Evolutionary conservation across 2,797 vertebrate species (phyloP), one percentile per base, ranked within the genome.

Genomic region (Naso thynnoides): DNA sequence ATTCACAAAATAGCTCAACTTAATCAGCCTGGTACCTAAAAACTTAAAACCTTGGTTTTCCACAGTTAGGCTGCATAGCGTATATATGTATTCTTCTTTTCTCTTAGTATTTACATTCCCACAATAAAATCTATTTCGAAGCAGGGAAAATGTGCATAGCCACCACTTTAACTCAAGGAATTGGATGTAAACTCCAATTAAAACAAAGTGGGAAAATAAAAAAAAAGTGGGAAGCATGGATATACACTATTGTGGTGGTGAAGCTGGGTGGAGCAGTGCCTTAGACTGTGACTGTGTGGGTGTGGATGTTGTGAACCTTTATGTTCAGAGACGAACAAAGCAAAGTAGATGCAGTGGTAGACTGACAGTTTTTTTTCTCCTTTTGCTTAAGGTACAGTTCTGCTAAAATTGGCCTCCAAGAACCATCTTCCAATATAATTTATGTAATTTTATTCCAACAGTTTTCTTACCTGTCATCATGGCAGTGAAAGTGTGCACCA

Each of bases 231-330:
- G 27, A 64, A 62, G 57, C 45, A 23, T 68, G 56, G 59, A 72
- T 58, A 36, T 71, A 66, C 73, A 78, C 68, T 75, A 68, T 66
- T 55, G 77, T 50, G 61, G 62, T 69, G 59, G 66, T 54, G 70
- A 78, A 79, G 48, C 58, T 57, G 78, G 73, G 81, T 90, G 87
- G 87, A 92, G 85, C 88, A 91, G 91, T 93, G 92, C 93, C 93
- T 93, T 93, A 92, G 88, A 91, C 82, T 85, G 86, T 89, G 82
- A 90, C 78, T 84, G 81, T 81, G 70, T 78, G 73, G 56, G 68
- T 76, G 75, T 86, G 73, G 60, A 79, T 85, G 68, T 73, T 80
- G 62, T 82, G 62, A 75, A 78, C 48, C 66, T 79, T 73, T 75
- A 75, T 73, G 53, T 79, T 78, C 41, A 76, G 64, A 72, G 54